Evolutionary conservation across 2,113 vertebrate species (phyloP), one percentile per base, ranked within the genome.

Genomic region (Passer domesticus): DNA sequence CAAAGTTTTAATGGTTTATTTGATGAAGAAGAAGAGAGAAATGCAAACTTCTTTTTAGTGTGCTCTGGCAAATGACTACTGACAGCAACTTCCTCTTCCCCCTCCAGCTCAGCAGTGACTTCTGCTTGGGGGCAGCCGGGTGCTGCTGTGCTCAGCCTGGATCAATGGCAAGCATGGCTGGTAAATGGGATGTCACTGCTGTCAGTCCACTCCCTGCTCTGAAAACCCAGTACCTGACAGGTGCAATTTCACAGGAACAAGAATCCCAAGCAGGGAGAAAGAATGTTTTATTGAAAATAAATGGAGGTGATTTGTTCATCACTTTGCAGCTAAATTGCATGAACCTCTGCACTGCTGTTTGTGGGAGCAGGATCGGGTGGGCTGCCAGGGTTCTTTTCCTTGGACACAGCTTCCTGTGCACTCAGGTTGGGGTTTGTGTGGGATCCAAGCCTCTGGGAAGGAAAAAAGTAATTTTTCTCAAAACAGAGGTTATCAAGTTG

Each of bases 331-430:
- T 70, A 20, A 84, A 58, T 27, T 58, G 49, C n/a, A 41, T 0
- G 1, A 64, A 80, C 20, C 16, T 78, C 58, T 81, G 62, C 37
- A 0, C 19, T 66, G 62, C 58, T 44, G 72, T 8, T 7, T 73
- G 28, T 75, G 28, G 52, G 33, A 35, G 67, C 33, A 35, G 83
- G 52, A 20, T 73, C 0, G 2, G 46, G 23, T 19, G 46, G 30
- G 24, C 72, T 7, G 10, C 41, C 56, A 70, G 53, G 44, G 7
- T 1, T 0, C 37, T 58, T 17, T 41, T 55, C 25, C 66, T n/a
- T 50, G 39, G 15, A 23, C 14, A 4, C 17, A 14, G 35, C 9
- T 50, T 72, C 24, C 46, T 0, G 0, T 28, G 63, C 21, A 4
- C 30, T 69, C 47, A 24, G n/a, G 11, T 31, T 35, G 66, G 56